A percentile compares a stretch with the other conserved stretches of the same genome.
phyloP scores from a whole-genome alignment of 2,797 vertebrate species.

The Peromyscus aztecus region DNA sequence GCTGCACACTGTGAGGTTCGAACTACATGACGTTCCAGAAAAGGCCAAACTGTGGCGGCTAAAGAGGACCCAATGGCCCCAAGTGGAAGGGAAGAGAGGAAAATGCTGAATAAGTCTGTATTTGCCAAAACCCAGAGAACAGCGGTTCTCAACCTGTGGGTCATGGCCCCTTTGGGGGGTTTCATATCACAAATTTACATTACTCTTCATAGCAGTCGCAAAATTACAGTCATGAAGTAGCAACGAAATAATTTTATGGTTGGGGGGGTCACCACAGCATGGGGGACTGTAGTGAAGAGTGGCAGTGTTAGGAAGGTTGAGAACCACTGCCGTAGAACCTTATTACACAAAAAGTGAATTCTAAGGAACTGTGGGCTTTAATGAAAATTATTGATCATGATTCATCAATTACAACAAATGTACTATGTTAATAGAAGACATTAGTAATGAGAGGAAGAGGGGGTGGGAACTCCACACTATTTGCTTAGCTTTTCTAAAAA shows the following conservation, averaged over 20 bases:
- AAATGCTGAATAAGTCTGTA: not conserved
- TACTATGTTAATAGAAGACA: not conserved
- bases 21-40: not conserved
- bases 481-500: not conserved
- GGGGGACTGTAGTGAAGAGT: not conserved
- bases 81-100: not conserved
- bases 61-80: not conserved
- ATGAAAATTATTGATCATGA: no score
- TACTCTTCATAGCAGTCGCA: not conserved
- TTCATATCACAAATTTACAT: not conserved
- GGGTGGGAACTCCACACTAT: not conserved
- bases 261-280: not conserved
- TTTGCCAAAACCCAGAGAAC: not conserved
- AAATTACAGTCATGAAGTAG: not conserved
- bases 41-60: not conserved
- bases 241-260: not conserved
- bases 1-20: not conserved
- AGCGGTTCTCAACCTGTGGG: not conserved
- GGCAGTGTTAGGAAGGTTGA: not conserved
- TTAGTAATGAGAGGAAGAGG: not conserved
- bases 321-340: not conserved
- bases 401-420: not conserved
- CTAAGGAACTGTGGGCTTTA: no score
- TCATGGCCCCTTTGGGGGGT: not conserved
- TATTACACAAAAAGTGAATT: not conserved